Evolutionary conservation across 2,113 vertebrate genomes (phyloP), one percentile per base, ranked within the genome.

Genomic region (Halcyon malimbica): DNA sequence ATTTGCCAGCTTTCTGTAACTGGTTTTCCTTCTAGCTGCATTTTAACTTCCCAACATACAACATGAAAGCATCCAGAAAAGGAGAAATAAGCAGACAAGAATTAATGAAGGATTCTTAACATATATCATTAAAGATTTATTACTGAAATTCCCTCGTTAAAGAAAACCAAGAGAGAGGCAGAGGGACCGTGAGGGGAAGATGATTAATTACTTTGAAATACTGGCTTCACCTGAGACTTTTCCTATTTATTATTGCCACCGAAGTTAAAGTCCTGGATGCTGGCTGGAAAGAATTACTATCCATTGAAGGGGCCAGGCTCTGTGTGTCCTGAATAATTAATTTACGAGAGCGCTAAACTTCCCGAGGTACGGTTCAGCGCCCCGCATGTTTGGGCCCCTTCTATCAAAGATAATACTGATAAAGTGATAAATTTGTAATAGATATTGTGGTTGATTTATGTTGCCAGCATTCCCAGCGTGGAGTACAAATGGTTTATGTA

Each of bases 51-150:
- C 87, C 94, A 86, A 94, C 77, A 26, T 83, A 80, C 68, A 91
- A 83, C 91, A 64, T 57, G 91, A 92, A 96, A 94, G 68, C 75
- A 83, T n/a, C 16, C 13, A 98, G n/a, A 48, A 46, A 46, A 12
- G 24, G 98, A 99, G 98, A 98, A 99, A 97, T 98, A 99, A 98
- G 98, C 98, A 98, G 98, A 98, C 98, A 98, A 92, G 90, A 98
- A 99, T 99, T 99, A 99, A 98, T 97, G 98, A 99, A 98, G 98
- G 98, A 99, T 99, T 99, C 98, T 99, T 99, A 99, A 83, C 98
- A 98, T 99, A 98, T 99, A 99, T 99, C 99, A 99, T 98, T 99
- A 98, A 99, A 99, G 99, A 99, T 99, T 99, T 99, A 99, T 99
- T 98, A 98, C 99, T 89, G 98, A 98, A 99, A 99, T 98, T 99